Percentiles rank a stretch among this genome's conserved stretches.
Conservation (phyloP, 2,797 vertebrate genomes). For the Gambelia wislizenii region DNA sequence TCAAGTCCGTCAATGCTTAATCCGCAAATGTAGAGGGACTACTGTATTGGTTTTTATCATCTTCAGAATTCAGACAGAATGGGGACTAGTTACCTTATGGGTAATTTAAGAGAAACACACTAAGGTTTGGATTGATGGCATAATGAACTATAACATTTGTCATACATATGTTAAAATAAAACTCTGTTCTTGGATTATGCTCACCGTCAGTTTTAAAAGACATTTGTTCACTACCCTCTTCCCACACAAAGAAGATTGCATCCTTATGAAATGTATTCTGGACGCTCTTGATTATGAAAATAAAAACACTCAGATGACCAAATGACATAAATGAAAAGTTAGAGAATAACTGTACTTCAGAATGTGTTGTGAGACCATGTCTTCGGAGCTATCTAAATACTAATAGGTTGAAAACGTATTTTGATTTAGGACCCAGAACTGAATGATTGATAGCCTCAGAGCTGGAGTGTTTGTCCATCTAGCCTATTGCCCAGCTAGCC, state of each 20-base stretch:
- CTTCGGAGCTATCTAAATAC: neutral
- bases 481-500: neutral
- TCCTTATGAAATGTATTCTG: neutral
- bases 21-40: no score
- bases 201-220: neutral
- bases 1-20: no score
- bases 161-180: constrained; percentile 13
- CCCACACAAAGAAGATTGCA: neutral
- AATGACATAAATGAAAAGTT: neutral
- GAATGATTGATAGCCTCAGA: no score
- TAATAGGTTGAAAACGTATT: neutral
- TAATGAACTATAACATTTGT: neutral
- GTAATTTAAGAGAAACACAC: constrained; percentile 5
- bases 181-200: constrained; percentile 49
- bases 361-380: neutral
- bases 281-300: neutral
- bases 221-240: constrained; percentile 5
- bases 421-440: neutral
- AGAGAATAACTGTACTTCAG: neutral
- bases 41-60: neutral
- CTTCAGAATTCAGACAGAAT: neutral
- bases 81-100: neutral
- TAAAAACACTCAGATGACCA: neutral
- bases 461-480: neutral
- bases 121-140: accelerated